Evolutionary conservation across 23 tunicate species (phyloP).

Genomic region (Styela plicata): DNA sequence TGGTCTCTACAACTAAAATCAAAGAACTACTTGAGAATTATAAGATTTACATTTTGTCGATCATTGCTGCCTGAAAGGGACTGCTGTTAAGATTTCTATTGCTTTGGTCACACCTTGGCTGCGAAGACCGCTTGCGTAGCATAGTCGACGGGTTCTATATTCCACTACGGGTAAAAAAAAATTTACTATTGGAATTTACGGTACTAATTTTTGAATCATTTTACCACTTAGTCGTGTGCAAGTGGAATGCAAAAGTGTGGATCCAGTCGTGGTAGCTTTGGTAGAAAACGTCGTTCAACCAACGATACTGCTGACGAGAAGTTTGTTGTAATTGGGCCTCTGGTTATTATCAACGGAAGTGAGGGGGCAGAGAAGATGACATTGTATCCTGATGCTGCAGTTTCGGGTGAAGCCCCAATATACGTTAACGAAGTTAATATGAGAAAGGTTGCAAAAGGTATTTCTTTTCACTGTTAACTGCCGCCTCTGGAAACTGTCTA

Average conservation of each 20-base stretch:
- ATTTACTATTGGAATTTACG: not conserved
- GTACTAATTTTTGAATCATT: not conserved
- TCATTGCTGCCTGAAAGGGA: too few relatives aligned
- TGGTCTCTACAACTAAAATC: too few relatives aligned
- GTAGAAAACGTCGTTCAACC: not conserved
- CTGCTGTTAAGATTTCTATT: too few relatives aligned
- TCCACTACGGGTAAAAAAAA: too few relatives aligned
- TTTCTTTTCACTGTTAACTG: too few relatives aligned
- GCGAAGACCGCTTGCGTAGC: too few relatives aligned
- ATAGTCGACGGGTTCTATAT: too few relatives aligned
- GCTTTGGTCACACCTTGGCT: too few relatives aligned
- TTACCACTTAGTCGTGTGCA: not conserved
- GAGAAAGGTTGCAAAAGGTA: too few relatives aligned
- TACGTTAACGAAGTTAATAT: not conserved
- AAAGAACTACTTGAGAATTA: too few relatives aligned
- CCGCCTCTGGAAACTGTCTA: too few relatives aligned
- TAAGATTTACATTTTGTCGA: too few relatives aligned
- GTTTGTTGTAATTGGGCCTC: conserved; percentile 14
- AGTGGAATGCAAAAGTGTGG: conserved; percentile 10
- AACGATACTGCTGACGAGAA: not conserved
- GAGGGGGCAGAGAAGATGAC: not conserved
- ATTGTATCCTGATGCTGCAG: not conserved
- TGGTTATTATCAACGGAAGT: not conserved
- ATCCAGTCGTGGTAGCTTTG: not conserved
- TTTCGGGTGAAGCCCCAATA: not conserved